Evolutionary conservation across 2,113 vertebrate genomes (phyloP).

Genomic region (Coreoperca whiteheadi): DNA sequence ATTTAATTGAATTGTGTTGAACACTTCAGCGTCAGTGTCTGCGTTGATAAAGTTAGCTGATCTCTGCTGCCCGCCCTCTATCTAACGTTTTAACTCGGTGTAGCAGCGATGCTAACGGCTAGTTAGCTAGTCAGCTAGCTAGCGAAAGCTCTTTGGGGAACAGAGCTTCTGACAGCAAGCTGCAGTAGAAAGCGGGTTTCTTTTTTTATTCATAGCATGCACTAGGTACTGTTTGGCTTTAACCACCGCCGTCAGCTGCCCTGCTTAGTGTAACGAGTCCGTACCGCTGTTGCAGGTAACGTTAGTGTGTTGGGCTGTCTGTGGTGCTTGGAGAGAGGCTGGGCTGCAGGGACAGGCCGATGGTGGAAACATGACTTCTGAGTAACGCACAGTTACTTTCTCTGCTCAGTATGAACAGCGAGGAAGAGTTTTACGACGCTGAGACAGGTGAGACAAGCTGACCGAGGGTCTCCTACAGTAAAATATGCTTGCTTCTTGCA

Average conservation of each 20-base stretch:
- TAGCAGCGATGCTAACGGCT: slow-evolving; percentile 53
- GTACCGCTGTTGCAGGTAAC: slow-evolving; percentile 63
- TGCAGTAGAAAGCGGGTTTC: background rate
- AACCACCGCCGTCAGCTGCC: background rate
- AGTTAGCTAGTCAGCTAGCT: slow-evolving; percentile 51
- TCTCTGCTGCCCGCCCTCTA: background rate
- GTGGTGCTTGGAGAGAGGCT: slow-evolving; percentile 64
- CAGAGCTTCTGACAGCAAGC: background rate
- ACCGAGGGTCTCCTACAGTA: fast-evolving
- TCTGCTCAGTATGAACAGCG: slow-evolving; percentile 91
- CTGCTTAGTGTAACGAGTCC: slow-evolving; percentile 20
- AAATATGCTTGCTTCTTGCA: background rate
- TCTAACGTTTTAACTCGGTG: slow-evolving; percentile 8
- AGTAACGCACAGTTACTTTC: slow-evolving; percentile 67
- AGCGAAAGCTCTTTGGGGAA: background rate
- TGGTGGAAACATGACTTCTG: slow-evolving; percentile 74
- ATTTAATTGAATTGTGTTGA: background rate
- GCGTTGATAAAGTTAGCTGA: background rate
- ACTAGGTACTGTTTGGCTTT: background rate
- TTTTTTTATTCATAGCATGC: background rate
- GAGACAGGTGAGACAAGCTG: slow-evolving; percentile 88
- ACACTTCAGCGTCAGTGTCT: background rate
- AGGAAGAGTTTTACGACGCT: slow-evolving; percentile 98
- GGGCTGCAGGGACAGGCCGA: slow-evolving; percentile 59
- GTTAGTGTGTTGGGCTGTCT: slow-evolving; percentile 36